phyloP scores from a whole-genome alignment of 2,888 invertebrate species.

The Ectemnius continuus region DNA sequence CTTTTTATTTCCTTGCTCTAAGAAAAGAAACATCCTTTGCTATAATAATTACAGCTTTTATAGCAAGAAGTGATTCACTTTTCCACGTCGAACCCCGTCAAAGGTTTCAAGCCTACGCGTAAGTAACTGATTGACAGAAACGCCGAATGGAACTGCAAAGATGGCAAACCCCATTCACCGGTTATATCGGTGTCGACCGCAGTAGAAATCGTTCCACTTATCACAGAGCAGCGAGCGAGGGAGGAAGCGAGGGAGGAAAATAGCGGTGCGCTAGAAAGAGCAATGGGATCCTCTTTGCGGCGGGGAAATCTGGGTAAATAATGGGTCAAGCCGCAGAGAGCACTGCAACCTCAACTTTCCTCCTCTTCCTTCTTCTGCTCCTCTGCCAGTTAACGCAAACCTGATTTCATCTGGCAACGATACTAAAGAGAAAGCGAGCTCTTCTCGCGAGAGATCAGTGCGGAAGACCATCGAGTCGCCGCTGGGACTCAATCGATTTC shows the following conservation, averaged over 20 bases:
- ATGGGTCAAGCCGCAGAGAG: constrained; percentile 13
- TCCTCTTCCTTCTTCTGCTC: no score
- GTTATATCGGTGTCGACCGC: not conserved
- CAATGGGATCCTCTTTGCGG: not conserved
- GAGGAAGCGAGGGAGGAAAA: not conserved
- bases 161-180: no score
- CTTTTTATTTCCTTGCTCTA: no score
- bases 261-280: no score
- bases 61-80: no score
- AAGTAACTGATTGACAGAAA: no score
- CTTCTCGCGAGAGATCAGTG: constrained; percentile 11
- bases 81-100: no score
- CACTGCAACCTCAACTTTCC: constrained; percentile 17
- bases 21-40: no score
- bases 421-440: constrained; percentile 38
- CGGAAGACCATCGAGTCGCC: constrained; percentile 17
- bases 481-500: constrained; percentile 31
- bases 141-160: no score
- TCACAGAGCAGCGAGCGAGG: not conserved
- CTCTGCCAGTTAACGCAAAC: constrained; percentile 47
- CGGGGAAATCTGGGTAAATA: constrained; percentile 41
- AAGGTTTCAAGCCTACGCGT: no score
- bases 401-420: constrained; percentile 56
- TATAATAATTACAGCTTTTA: no score
- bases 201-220: constrained; percentile 1